phyloP scores from a whole-genome alignment of 2,113 vertebrate species.

The Charadrius vociferus region DNA sequence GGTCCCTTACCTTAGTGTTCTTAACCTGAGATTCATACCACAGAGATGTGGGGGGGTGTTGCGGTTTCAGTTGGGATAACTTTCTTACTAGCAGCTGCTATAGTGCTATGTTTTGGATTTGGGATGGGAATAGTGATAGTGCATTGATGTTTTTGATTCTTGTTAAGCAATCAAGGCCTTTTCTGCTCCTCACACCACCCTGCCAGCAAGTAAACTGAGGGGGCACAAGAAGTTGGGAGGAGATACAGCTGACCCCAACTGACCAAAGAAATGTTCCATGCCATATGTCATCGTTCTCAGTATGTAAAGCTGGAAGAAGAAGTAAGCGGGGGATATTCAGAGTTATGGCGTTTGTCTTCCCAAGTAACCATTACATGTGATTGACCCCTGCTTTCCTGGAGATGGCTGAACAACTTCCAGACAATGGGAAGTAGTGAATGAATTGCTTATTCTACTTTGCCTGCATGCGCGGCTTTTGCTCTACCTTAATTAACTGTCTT shows the following conservation, averaged over 20 bases:
- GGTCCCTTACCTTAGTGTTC: neutral
- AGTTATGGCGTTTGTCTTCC: neutral
- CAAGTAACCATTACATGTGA: neutral
- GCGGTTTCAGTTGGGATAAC: neutral
- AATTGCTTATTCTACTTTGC: neutral
- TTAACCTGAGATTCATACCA: neutral
- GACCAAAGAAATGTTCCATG: neutral
- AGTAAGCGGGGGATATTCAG: neutral
- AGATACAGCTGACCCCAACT: neutral
- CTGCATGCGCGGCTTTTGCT: neutral
- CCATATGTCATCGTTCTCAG: neutral
- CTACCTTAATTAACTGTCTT: neutral
- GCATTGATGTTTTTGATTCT: neutral
- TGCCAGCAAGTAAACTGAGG: neutral
- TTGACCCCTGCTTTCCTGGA: neutral
- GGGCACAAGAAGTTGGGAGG: neutral
- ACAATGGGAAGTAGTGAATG: neutral
- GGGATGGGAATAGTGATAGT: neutral
- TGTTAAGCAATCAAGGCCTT: neutral
- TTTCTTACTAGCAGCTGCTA: neutral
- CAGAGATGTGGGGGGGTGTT: neutral
- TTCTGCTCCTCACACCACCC: neutral
- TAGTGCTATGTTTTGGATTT: neutral
- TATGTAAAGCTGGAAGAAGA: neutral
- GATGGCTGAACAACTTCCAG: neutral